Conservation (phyloP, 1,140 invertebrate genomes). For the Zaprionus kolodkinae region DNA sequence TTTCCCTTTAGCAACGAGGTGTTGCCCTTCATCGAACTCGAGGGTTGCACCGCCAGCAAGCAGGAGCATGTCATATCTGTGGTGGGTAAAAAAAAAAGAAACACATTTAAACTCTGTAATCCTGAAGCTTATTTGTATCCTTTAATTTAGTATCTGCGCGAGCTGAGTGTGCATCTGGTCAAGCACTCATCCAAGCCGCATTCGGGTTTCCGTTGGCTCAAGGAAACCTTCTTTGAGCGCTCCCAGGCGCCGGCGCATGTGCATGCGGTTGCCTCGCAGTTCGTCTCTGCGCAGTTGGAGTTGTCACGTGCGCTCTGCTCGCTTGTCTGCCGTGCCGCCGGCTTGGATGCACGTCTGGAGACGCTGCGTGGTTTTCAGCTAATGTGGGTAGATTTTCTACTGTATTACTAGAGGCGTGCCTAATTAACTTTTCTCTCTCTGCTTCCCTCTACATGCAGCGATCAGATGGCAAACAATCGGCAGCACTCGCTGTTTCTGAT, state of each 20-base stretch:
- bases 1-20: constrained; percentile 85
- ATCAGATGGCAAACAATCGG: constrained; percentile 88
- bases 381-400: constrained; percentile 86
- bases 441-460: constrained; percentile 85
- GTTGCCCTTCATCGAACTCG: constrained; percentile 92
- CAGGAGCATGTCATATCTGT: constrained; percentile 94
- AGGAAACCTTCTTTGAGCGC: constrained; percentile 83
- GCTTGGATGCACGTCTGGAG: constrained; percentile 87
- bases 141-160: constrained; percentile 89
- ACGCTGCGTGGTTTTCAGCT: constrained; percentile 90
- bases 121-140: background rate
- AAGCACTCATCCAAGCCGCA: constrained; percentile 87
- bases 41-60: constrained; percentile 93
- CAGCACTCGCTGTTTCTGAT: constrained; percentile 89
- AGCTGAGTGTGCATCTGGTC: constrained; percentile 92
- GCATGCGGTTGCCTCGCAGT: constrained; percentile 91
- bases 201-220: constrained; percentile 83
- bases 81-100: constrained; percentile 83
- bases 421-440: background rate
- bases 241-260: constrained; percentile 89
- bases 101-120: background rate
- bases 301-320: constrained; percentile 90
- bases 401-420: background rate
- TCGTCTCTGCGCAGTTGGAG: constrained; percentile 91
- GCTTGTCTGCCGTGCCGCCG: constrained; percentile 88